Percentiles rank a stretch among this genome's conserved stretches.
phyloP scores from a whole-genome alignment of 1,140 invertebrate species.

The Globodera ellingtonae region DNA sequence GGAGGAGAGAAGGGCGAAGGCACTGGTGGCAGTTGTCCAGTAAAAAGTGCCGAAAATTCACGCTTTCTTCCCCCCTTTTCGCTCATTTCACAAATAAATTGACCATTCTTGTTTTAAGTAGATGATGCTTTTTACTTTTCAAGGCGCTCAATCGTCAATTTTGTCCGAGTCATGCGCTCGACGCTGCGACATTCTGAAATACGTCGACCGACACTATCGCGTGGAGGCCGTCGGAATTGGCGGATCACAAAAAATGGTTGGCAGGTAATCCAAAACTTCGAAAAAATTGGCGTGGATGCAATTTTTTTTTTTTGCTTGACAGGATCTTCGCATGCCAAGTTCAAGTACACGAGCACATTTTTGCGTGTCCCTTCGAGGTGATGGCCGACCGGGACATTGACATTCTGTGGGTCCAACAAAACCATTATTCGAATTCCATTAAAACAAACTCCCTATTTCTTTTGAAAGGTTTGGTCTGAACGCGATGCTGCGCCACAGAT shows the following conservation, averaged over 20 bases:
- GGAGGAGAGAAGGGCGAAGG: too few species aligned
- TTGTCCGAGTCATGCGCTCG: conserved; percentile 71
- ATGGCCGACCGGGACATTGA: conserved; percentile 96
- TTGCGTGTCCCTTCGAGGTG: conserved; percentile 89
- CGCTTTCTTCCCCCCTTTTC: too few species aligned
- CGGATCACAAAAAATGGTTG: conserved; percentile 77
- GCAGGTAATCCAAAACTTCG: neutral
- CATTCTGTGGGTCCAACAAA: conserved; percentile 73
- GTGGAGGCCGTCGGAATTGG: conserved; percentile 89
- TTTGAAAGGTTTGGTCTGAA: conserved; percentile 76
- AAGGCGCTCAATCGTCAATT: conserved; percentile 68
- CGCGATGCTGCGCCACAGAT: conserved; percentile 91
- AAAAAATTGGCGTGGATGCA: neutral
- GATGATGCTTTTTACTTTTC: neutral
- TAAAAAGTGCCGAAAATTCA: too few species aligned
- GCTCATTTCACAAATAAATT: neutral
- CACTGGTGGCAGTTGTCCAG: too few species aligned
- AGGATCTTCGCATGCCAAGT: conserved; percentile 73
- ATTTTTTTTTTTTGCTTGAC: conserved; percentile 14
- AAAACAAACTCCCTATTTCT: neutral
- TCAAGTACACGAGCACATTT: conserved; percentile 87
- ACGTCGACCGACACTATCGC: conserved; percentile 90
- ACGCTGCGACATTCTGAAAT: conserved; percentile 89
- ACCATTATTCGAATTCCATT: too few species aligned
- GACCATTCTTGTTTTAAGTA: neutral